phyloP scores from a whole-genome alignment of 2,113 vertebrate species.

The Ictalurus furcatus region DNA sequence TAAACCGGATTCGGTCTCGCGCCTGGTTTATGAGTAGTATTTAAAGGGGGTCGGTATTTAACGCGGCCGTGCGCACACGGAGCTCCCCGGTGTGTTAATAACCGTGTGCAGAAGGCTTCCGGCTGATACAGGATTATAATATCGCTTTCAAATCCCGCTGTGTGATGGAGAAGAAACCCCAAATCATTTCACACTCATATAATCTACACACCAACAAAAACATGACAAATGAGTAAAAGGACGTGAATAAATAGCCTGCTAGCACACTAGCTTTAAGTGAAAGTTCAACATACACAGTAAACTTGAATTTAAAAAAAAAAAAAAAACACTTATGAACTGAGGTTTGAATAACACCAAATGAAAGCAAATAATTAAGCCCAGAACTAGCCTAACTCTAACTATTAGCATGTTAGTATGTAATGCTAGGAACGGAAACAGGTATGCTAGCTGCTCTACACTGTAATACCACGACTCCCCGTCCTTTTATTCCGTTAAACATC shows the following conservation, averaged over 20 bases:
- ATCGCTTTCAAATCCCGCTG: background rate
- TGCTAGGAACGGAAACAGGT: background rate
- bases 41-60: background rate
- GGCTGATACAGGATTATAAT: background rate
- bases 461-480: background rate
- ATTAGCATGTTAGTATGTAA: background rate
- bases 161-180: background rate
- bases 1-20: background rate
- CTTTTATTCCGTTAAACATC: background rate
- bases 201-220: too few relatives aligned
- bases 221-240: background rate
- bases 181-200: too few relatives aligned
- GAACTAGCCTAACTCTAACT: too few relatives aligned
- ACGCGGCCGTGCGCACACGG: too few relatives aligned
- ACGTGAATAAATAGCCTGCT: background rate
- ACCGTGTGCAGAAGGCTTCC: background rate
- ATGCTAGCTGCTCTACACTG: background rate
- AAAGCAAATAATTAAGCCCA: background rate
- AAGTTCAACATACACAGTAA: background rate
- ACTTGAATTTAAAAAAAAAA: background rate
- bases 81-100: background rate
- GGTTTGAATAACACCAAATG: background rate
- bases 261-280: background rate
- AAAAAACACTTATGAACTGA: too few relatives aligned
- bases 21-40: background rate